Evolutionary conservation across 2,888 invertebrate genomes (phyloP), one percentile per base, ranked within the genome.

Genomic region (Parnassius glacialis): DNA sequence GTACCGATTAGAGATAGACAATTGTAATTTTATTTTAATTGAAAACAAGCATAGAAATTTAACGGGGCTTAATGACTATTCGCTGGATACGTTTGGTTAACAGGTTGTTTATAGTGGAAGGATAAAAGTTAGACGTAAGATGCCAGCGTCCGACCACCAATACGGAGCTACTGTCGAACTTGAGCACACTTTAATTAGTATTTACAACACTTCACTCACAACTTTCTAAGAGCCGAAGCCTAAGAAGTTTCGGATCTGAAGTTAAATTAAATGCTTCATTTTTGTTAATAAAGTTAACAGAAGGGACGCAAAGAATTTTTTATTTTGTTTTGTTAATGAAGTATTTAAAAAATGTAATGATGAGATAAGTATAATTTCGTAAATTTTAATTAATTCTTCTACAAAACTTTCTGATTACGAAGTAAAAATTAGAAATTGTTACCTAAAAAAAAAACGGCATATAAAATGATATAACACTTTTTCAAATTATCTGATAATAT

Each of bases 131-230:
- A 50, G 84, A 85, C 79, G 62, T 64, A 68, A 79, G 75, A 72
- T 70, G 78, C 72, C 73, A 75, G 70, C 70, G 71, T 70, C 78
- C 76, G 73, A 74, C 78, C 78, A 73, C 75, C 63, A 61, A 59
- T 66, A 68, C 72, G 69, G 70, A 76, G 74, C 75, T 75, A 76
- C 78, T 78, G 74, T 73, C 76, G 62, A 83, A 84, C 80, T 85
- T 83, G 62, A 65, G 65, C 74, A 79, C 80, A 83, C 76, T 84
- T 84, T 84, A 86, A 86, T 86, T 86, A 84, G 82, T 78, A 79
- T 78, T 77, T 76, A 72, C 70, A 69, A 68, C 68, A 68, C 72
- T 75, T 75, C 74, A 76, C 73, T 74, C 71, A 72, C 69, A 70
- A 73, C 70, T 71, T 72, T 70, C 70, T 70, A 66, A 60, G 53